A percentile compares a stretch with the other conserved stretches of the same genome.
These are phyloP conservation scores for Odontophorus gujanensis DNA, from an alignment of 2,113 vertebrate genomes.

Conservation along the genomic window DNA sequence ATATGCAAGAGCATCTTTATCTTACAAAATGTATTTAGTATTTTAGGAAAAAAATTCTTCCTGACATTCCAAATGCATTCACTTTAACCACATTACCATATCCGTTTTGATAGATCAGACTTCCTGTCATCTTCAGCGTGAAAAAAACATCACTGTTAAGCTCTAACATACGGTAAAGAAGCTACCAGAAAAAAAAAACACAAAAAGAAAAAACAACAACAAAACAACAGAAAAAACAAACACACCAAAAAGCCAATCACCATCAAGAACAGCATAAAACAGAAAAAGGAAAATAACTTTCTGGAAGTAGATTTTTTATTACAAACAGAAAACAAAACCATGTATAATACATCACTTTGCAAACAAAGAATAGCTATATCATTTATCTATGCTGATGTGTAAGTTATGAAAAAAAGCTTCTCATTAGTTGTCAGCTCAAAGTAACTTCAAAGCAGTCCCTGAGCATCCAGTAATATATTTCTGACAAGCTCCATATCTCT, in stretches of 20 bases:
- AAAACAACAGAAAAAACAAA: background rate
- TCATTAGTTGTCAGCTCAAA: slow-evolving; percentile 46
- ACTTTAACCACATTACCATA: background rate
- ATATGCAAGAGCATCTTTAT: background rate
- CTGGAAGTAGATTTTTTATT: background rate
- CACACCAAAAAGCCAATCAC: background rate
- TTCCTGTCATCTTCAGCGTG: slow-evolving; percentile 26
- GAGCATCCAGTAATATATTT: slow-evolving; percentile 39
- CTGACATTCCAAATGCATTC: background rate
- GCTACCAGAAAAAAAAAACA: background rate
- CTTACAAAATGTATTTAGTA: background rate
- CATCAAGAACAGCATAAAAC: background rate
- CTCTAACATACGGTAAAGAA: background rate
- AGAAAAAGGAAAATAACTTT: background rate
- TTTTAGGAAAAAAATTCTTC: background rate
- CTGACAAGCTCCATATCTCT: slow-evolving; percentile 67
- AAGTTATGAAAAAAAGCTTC: slow-evolving; percentile 31
- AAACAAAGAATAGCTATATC: background rate
- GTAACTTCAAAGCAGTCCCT: slow-evolving; percentile 49
- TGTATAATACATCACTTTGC: background rate
- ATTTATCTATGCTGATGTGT: background rate
- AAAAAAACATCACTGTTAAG: slow-evolving; percentile 2
- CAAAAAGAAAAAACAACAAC: background rate
- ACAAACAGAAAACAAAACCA: background rate
- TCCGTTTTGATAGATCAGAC: slow-evolving; percentile 28